Evolutionary conservation across 53 echinoderm and acorn worm genomes (phyloP).

Genomic region (Zoroaster sp.): DNA sequence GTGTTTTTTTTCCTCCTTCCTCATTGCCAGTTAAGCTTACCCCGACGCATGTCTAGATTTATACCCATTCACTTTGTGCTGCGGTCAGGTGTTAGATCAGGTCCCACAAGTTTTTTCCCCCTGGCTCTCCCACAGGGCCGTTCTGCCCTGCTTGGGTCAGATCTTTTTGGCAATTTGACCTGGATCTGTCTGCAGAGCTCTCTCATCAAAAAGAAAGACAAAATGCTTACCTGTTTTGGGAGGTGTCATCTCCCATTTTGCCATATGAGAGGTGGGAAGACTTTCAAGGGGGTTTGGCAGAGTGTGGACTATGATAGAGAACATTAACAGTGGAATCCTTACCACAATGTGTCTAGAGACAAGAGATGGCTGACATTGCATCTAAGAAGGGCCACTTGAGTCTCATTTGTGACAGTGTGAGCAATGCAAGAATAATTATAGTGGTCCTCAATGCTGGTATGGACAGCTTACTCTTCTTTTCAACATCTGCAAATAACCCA

Average conservation of each 20-base stretch:
- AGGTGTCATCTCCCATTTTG: not conserved
- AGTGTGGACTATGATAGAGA: not conserved
- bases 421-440: not conserved
- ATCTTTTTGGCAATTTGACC: not conserved
- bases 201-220: not conserved
- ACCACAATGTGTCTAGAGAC: not conserved
- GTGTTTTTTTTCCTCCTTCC: too few relatives aligned
- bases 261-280: not conserved
- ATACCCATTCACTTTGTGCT: not conserved
- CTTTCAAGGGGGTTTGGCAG: not conserved
- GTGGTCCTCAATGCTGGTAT: not conserved
- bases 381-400: not conserved
- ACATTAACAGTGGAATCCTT: not conserved
- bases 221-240: not conserved
- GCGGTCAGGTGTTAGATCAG: not conserved
- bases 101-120: not conserved
- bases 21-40: not conserved
- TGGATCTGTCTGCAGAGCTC: slow-evolving; percentile 9
- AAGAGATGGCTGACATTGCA: not conserved
- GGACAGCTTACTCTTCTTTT: not conserved
- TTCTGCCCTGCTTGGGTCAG: not conserved
- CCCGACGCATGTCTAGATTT: not conserved
- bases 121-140: not conserved
- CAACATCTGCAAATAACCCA: too few relatives aligned
- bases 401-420: not conserved